These are phyloP conservation scores for Ptilonorhynchus violaceus DNA, from an alignment of 2,113 vertebrate genomes.

Conservation along the genomic window DNA sequence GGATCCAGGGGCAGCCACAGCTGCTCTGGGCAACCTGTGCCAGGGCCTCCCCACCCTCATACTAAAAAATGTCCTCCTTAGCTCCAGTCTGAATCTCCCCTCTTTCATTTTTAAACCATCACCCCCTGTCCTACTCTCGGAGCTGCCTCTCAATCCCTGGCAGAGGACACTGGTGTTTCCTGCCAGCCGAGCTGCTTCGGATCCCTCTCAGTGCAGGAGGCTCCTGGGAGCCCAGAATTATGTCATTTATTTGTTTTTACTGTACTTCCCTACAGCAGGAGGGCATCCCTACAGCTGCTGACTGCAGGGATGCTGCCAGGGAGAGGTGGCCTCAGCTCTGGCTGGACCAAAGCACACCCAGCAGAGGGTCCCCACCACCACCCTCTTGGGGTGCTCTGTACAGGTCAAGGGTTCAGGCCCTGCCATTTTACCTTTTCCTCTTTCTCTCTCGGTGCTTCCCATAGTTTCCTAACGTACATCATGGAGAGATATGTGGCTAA, in stretches of 20 bases:
- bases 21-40: neutral
- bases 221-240: neutral
- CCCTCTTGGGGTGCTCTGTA: conserved; percentile 34
- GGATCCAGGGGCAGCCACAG: neutral
- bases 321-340: neutral
- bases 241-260: neutral
- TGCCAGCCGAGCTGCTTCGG: neutral
- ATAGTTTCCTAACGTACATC: conserved; percentile 62
- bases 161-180: neutral
- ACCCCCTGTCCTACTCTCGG: neutral
- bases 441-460: conserved; percentile 50
- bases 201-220: neutral
- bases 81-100: neutral
- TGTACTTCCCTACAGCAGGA: neutral
- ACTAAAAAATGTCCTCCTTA: neutral
- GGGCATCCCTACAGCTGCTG: neutral
- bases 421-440: conserved; percentile 56
- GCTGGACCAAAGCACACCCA: neutral
- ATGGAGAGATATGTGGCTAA: conserved; percentile 60
- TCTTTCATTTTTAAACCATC: neutral
- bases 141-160: neutral
- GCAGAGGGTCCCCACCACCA: conserved; percentile 44
- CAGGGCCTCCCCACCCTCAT: neutral
- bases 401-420: neutral
- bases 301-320: neutral